A percentile compares a stretch with the other conserved stretches of the same genome.
phyloP scores from a whole-genome alignment of 2,888 invertebrate genomes.

The Cryptophagus acutangulus region DNA sequence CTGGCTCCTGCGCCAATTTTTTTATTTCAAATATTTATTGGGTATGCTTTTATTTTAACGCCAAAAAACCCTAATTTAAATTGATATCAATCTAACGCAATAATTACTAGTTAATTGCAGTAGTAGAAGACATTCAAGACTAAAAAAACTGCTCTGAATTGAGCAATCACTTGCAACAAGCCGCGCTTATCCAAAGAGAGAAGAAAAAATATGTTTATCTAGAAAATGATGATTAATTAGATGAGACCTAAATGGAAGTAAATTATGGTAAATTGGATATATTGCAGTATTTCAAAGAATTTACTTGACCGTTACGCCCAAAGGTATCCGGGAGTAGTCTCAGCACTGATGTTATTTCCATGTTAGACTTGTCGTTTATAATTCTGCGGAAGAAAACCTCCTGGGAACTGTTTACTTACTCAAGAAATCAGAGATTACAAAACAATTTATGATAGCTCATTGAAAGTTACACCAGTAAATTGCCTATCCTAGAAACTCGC shows the following conservation, averaged over 20 bases:
- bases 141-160: too few relatives aligned
- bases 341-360: slow-evolving; percentile 30
- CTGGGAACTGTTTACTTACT: slow-evolving; percentile 31
- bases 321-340: slow-evolving; percentile 18
- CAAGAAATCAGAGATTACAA: slow-evolving; percentile 28
- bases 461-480: slow-evolving; percentile 1
- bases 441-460: slow-evolving; percentile 27
- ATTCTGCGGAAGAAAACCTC: slow-evolving; percentile 33
- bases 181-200: too few relatives aligned
- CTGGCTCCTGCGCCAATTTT: too few relatives aligned
- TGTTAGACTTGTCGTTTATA: slow-evolving; percentile 33
- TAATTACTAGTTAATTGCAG: too few relatives aligned
- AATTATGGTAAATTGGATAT: slow-evolving; percentile 20
- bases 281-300: slow-evolving; percentile 23
- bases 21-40: too few relatives aligned
- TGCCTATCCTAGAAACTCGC: too few relatives aligned
- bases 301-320: slow-evolving; percentile 25
- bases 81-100: too few relatives aligned
- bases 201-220: too few relatives aligned
- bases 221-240: slow-evolving; percentile 4
- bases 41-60: too few relatives aligned
- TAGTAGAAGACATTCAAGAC: too few relatives aligned
- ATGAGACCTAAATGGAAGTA: slow-evolving; percentile 17
- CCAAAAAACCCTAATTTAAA: too few relatives aligned
- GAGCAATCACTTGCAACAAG: too few relatives aligned